Evolutionary conservation across 2,888 invertebrate genomes (phyloP).

Genomic region (Eupithecia dodoneata): DNA sequence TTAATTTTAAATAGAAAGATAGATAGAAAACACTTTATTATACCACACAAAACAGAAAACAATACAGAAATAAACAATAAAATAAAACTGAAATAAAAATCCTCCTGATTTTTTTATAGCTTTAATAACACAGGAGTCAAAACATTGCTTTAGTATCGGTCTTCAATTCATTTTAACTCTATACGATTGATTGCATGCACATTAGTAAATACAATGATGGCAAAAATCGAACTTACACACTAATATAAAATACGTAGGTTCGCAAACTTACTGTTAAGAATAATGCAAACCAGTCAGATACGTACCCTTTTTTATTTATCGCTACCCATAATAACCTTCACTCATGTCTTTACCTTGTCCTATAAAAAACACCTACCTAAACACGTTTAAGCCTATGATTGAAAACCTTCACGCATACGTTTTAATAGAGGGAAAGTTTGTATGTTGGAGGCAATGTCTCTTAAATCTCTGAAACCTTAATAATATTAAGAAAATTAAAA

Average conservation of each 20-base stretch:
- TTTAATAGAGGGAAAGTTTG: not conserved
- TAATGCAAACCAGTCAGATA: slow-evolving; percentile 4
- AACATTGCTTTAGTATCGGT: not conserved
- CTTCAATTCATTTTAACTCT: not conserved
- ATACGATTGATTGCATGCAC: not conserved
- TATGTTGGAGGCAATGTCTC: slow-evolving; percentile 1
- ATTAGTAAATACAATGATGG: not conserved
- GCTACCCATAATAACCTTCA: not conserved
- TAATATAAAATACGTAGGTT: not conserved
- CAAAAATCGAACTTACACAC: not conserved
- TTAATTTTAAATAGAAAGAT: not conserved
- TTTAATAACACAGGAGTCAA: not conserved
- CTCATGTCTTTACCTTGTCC: not conserved
- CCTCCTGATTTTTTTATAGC: not conserved
- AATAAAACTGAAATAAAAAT: not conserved
- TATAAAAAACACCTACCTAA: slow-evolving; percentile 4
- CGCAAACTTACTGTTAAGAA: not conserved
- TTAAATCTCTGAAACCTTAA: not conserved
- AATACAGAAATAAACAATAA: too few species aligned
- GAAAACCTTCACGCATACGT: slow-evolving; percentile 1
- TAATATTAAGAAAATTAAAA: not conserved
- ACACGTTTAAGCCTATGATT: not conserved
- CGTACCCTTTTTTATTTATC: not conserved
- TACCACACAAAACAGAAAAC: too few species aligned
- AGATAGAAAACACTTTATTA: too few species aligned